Base-by-base conservation (phyloP, 2,888 invertebrate species). In the Bedellia somnulentella region DNA sequence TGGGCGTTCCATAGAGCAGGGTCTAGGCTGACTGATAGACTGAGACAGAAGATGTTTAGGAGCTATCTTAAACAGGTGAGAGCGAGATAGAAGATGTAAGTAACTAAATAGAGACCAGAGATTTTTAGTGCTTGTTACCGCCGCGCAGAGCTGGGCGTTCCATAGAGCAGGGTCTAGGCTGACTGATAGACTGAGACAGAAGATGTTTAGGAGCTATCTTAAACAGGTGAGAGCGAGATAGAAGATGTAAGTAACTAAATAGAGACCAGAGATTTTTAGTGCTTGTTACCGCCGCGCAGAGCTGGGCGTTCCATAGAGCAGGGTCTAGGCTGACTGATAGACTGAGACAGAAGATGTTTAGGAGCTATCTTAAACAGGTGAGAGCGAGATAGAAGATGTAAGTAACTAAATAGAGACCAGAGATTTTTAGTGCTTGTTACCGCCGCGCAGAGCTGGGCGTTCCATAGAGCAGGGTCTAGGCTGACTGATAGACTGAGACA, bases 1-100 rank as follows among this genome's bases (percentile, higher is more conserved):
- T 85, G 82, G 57, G 79, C 85, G 57, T 88, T 91, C 56, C 84
- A 82, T 15, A 51, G 80, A 11, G 86, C 90, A 1, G 92, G 91
- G 1, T 83, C 86, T 2, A 68, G 78, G 8, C 79, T 92, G 46
- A 91, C 91, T 0, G 76, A 83, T 31, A 58, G 90, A 12, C 52
- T 82, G 5, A 49, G 82, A 12, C 49, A 51, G 49, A 33, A 50
- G 44, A 51, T 62, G 29, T 67, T 77, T 42, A 52, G 45, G 2
- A 80, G 80, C 32, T 83, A 80, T 54, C 44, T 87, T 22, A 56
- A 57, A 33, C 86, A 75, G 63, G 73, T 70, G n/a, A 26, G 39
- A n/a, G n/a, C n/a, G n/a, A n/a, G n/a, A n/a, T n/a, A n/a, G n/a
- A n/a, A n/a, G n/a, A n/a, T n/a, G n/a, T n/a, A n/a, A n/a, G n/a